Percentiles rank a stretch among this genome's conserved stretches.
Evolutionary conservation across 1,140 invertebrate species (phyloP).

Genomic region (Sarcophaga peregrina): DNA sequence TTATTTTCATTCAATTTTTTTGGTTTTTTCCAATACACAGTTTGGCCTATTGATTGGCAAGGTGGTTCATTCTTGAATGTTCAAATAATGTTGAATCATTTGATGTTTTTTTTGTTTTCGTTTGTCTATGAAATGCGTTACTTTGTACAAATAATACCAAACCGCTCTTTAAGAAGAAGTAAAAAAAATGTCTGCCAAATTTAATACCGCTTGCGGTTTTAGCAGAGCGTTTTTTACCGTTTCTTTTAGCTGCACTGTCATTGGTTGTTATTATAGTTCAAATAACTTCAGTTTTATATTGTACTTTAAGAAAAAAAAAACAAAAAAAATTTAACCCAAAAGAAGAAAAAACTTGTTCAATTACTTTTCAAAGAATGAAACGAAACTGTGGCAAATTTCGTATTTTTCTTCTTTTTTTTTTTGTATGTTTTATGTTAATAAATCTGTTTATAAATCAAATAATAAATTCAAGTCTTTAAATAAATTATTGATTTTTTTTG

Average conservation of each 20-base stretch:
- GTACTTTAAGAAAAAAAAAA: too few species aligned
- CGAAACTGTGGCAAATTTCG: slow-evolving; percentile 4
- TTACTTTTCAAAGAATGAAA: not conserved
- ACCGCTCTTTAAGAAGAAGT: too few species aligned
- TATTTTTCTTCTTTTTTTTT: not conserved
- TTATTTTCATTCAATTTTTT: too few species aligned
- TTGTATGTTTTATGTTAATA: not conserved
- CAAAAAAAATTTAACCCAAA: too few species aligned
- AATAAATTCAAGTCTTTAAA: slow-evolving; percentile 6
- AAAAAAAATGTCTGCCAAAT: too few species aligned
- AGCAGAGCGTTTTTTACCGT: not conserved
- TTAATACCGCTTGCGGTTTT: not conserved
- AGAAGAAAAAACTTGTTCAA: too few species aligned
- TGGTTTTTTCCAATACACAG: too few species aligned
- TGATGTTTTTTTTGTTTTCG: slow-evolving; percentile 11
- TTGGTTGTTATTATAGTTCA: not conserved
- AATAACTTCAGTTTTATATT: too few species aligned
- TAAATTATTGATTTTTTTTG: not conserved
- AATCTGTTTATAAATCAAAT: slow-evolving; percentile 2
- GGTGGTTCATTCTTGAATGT: slow-evolving; percentile 2
- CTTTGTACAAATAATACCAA: slow-evolving; percentile 1
- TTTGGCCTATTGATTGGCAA: slow-evolving; percentile 18
- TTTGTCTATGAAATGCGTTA: not conserved
- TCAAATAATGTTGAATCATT: not conserved
- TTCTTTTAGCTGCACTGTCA: not conserved